Evolutionary conservation across 2,113 vertebrate species (phyloP), one percentile per base, ranked within the genome.

Genomic region (Myrmophylax atrothorax): DNA sequence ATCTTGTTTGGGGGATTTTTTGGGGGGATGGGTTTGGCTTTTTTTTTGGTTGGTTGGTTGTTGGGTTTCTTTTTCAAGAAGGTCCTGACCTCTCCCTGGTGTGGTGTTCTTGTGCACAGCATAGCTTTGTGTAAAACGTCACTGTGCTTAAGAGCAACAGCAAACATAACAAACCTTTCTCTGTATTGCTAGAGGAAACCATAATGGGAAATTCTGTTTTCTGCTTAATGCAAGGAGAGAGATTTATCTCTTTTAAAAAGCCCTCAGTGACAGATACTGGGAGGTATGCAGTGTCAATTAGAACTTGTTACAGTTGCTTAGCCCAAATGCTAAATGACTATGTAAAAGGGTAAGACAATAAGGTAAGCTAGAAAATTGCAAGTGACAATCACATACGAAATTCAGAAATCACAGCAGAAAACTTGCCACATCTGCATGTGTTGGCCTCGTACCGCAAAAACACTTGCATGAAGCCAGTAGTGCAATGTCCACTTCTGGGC

Each of bases 351-450:
- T 33, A 38, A 67, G 31, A 44, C 4, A 15, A 5, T 46, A 16
- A 59, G 7, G 31, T 50, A 52, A 79, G 50, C 17, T 9, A 47
- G 44, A 79, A 47, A 28, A 47, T 1, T 59, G 16, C 11, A 53
- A 78, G 40, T 12, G 53, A 7, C 33, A 75, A 82, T 67, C 7
- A 23, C 28, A 14, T 20, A 42, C 7, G 14, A n/a, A 74, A 69
- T 12, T 29, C 14, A 29, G 25, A 26, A 75, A 74, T 31, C 1
- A 3, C 33, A 24, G 13, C 28, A 52, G 29, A 38, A 3, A 1
- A 59, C 17, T 42, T 29, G 31, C 26, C 6, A 23, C 8, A 10
- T 38, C 24, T 47, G 18, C 0, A 0, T 50, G 7, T 14, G 11
- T 35, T 52, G 37, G 16, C 35, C 40, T n/a, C 12, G 17, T 19